phyloP scores from a whole-genome alignment of 37 sponge, comb jelly and placozoan species.

The Spongilla lacustris region DNA sequence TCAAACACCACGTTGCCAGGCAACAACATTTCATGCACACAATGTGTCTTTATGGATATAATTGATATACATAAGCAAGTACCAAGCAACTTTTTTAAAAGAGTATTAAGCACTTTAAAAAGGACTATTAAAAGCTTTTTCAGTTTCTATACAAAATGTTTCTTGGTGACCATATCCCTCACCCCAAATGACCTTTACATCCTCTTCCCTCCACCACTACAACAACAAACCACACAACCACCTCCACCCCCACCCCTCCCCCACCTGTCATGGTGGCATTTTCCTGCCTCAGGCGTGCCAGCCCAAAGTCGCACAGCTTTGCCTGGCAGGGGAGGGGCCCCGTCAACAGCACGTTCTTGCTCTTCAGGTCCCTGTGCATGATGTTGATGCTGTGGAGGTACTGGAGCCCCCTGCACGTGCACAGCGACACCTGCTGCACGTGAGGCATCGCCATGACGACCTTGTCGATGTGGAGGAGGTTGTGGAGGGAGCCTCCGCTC shows the following conservation, averaged over 20 bases:
- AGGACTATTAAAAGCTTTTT: too few relatives aligned
- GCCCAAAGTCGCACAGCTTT: slow-evolving; percentile 93
- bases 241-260: neutral
- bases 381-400: slow-evolving; percentile 89
- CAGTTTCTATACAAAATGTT: too few relatives aligned
- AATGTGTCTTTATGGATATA: too few relatives aligned
- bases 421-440: slow-evolving; percentile 30
- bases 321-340: slow-evolving; percentile 67
- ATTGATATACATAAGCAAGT: too few relatives aligned
- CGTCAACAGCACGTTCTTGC: slow-evolving; percentile 76
- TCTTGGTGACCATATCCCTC: too few relatives aligned
- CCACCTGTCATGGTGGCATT: slow-evolving; percentile 88
- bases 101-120: too few relatives aligned
- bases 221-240: slow-evolving; percentile 46
- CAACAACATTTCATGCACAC: slow-evolving; percentile 73
- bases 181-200: too few relatives aligned
- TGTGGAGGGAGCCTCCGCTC: slow-evolving; percentile 75
- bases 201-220: neutral
- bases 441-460: slow-evolving; percentile 12
- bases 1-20: too few relatives aligned
- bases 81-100: too few relatives aligned
- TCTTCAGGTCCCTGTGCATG: slow-evolving; percentile 80
- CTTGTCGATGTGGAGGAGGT: slow-evolving; percentile 52
- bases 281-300: slow-evolving; percentile 80
- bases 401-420: slow-evolving; percentile 74